Evolutionary conservation across 1,140 invertebrate genomes (phyloP).

Genomic region (Philotrypesis tridentata): DNA sequence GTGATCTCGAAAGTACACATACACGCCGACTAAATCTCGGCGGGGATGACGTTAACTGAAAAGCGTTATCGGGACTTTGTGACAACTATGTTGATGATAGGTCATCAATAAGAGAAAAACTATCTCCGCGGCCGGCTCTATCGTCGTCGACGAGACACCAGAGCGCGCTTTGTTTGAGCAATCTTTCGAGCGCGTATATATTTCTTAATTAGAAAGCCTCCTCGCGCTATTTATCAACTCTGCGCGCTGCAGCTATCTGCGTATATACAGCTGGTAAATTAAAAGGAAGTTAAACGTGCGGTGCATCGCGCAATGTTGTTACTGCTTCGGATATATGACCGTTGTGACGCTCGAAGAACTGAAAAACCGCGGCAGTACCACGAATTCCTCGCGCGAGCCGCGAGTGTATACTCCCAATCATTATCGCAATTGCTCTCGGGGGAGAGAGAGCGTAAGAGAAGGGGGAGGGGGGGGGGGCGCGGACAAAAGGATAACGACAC

Average conservation of each 20-base stretch:
- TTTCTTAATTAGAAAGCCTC: constrained; percentile 33
- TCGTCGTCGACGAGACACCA: neutral
- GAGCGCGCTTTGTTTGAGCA: neutral
- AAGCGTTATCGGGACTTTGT: constrained; percentile 29
- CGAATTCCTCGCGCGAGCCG: neutral
- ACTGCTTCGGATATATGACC: too few species aligned
- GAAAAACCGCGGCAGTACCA: neutral
- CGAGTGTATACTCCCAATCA: neutral
- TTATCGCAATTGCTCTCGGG: neutral
- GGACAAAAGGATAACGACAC: constrained; percentile 33
- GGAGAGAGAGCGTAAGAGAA: neutral
- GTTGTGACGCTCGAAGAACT: neutral
- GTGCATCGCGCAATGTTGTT: too few species aligned
- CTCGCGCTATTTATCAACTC: constrained; percentile 12
- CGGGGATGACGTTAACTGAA: constrained; percentile 18
- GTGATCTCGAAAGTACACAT: neutral
- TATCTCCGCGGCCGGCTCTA: neutral
- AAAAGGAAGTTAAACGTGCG: neutral
- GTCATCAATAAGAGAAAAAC: constrained; percentile 44
- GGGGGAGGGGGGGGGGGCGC: neutral
- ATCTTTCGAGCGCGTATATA: constrained; percentile 14
- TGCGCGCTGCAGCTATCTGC: neutral
- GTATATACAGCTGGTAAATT: neutral
- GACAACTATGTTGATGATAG: constrained; percentile 43
- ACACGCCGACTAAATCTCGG: neutral